phyloP scores from a whole-genome alignment of 2,888 invertebrate genomes.

The Plagodis dolabraria region DNA sequence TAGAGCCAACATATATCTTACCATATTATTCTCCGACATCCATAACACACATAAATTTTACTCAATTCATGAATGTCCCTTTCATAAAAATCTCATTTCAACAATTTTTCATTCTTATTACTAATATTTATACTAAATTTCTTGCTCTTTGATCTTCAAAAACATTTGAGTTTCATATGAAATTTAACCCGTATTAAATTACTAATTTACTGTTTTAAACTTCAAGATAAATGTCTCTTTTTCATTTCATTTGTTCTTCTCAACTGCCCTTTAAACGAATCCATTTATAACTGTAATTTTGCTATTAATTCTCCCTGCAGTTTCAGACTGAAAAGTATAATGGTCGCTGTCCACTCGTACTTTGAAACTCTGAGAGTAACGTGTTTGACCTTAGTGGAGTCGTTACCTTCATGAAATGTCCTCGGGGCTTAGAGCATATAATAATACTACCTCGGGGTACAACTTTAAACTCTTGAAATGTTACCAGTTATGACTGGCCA shows the following conservation, averaged over 20 bases:
- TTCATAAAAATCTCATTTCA: too few species aligned
- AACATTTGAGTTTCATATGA: too few species aligned
- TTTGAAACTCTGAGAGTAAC: neutral
- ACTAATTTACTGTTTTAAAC: too few species aligned
- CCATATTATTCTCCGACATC: too few species aligned
- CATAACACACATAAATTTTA: too few species aligned
- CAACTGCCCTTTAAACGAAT: neutral
- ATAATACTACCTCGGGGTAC: conserved; percentile 3
- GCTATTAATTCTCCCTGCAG: conserved; percentile 1
- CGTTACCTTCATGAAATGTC: conserved; percentile 3
- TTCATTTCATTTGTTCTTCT: neutral
- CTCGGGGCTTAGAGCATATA: too few species aligned
- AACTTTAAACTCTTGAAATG: conserved; percentile 2
- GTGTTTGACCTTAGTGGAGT: conserved; percentile 1
- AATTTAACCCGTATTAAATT: too few species aligned
- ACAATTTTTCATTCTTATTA: neutral
- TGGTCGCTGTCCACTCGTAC: conserved; percentile 2
- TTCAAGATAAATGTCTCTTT: too few species aligned
- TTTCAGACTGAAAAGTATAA: conserved; percentile 3
- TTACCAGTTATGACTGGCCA: conserved; percentile 4
- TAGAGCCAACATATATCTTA: too few species aligned
- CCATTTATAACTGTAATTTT: conserved; percentile 3
- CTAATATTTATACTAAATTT: neutral
- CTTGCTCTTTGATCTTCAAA: neutral
- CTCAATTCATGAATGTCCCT: too few species aligned